These are phyloP conservation scores for Glomeris maerens DNA, from an alignment of 1,140 invertebrate genomes.

Conservation along the genomic window DNA sequence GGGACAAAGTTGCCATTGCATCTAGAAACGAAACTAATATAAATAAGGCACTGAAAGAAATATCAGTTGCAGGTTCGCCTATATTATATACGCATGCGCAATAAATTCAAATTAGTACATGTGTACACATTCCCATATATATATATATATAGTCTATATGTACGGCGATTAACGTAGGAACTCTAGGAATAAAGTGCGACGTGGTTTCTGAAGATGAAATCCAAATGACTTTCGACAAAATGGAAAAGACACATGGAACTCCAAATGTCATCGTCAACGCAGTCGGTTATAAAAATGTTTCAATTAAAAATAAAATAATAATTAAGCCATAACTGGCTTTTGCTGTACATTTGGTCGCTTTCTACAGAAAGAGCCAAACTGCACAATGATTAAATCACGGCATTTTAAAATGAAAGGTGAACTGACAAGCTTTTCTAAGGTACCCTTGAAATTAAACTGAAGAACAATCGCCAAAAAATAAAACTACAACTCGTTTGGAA, in stretches of 20 bases:
- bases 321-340: background rate
- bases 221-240: background rate
- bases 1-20: conserved; percentile 4
- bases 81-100: background rate
- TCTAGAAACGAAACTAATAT: conserved; percentile 1
- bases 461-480: too few relatives aligned
- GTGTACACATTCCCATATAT: background rate
- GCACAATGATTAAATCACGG: background rate
- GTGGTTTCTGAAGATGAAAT: background rate
- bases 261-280: conserved; percentile 3
- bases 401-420: background rate
- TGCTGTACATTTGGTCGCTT: background rate
- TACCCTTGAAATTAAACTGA: too few relatives aligned
- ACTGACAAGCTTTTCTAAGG: too few relatives aligned
- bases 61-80: background rate
- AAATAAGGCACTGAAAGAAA: background rate
- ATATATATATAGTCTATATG: background rate
- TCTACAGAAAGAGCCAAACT: background rate
- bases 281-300: background rate
- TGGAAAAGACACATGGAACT: background rate
- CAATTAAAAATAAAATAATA: background rate
- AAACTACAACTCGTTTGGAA: too few relatives aligned
- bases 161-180: background rate
- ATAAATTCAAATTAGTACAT: background rate
- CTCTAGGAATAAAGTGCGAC: background rate